A percentile compares a stretch with the other conserved stretches of the same genome.
These are phyloP conservation scores for Tetragonisca angustula DNA, from an alignment of 2,888 invertebrate species.

Conservation along the genomic window DNA sequence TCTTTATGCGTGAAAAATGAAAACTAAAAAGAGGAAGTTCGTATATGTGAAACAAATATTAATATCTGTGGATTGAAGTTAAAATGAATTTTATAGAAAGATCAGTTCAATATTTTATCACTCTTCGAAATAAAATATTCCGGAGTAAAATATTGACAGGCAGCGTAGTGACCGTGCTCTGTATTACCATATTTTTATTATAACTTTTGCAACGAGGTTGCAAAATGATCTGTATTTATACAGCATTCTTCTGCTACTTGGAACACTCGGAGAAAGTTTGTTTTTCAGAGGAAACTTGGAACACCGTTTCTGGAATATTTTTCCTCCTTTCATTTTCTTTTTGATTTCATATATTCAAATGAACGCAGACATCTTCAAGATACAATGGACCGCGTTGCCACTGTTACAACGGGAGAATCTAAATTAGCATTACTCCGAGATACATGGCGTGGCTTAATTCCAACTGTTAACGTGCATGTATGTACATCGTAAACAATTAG, in stretches of 20 bases:
- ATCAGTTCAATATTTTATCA: not conserved
- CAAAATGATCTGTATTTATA: not conserved
- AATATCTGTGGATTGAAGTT: not conserved
- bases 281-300: not conserved
- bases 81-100: not conserved
- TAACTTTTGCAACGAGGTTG: not conserved
- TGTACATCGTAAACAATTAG: conserved; percentile 5
- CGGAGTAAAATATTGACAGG: not conserved
- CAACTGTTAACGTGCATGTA: not conserved
- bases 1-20: too few species aligned
- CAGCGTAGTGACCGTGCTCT: not conserved
- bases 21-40: not conserved
- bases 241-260: not conserved
- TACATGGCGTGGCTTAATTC: not conserved
- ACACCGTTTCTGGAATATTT: not conserved
- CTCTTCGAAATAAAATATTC: too few species aligned
- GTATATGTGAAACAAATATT: not conserved
- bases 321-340: not conserved
- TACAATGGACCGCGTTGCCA: not conserved
- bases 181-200: not conserved
- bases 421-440: not conserved
- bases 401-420: not conserved
- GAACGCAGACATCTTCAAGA: not conserved
- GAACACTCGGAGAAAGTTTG: not conserved
- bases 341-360: not conserved